Conservation (phyloP, 2,888 invertebrate species). For the Allophyes oxyacanthae region DNA sequence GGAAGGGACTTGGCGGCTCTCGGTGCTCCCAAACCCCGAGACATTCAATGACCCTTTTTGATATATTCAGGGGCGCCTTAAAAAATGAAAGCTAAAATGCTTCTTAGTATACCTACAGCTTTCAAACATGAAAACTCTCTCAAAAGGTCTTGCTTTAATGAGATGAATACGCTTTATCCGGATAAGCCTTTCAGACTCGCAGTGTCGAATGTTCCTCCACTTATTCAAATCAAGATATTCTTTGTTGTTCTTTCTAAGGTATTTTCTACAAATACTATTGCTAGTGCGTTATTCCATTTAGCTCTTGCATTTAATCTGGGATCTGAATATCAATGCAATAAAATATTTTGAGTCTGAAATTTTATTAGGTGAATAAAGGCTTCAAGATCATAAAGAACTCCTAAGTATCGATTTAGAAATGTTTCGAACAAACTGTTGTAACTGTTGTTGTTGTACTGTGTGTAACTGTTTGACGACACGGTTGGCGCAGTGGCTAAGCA, state of each 20-base stretch:
- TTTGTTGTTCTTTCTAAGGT: slow-evolving; percentile 24
- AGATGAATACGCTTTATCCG: slow-evolving; percentile 67
- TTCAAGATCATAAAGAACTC: no score
- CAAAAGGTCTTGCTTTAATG: slow-evolving; percentile 71
- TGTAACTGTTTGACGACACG: no score
- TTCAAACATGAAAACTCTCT: slow-evolving; percentile 69
- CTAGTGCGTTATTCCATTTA: background rate
- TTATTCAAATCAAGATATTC: slow-evolving; percentile 25
- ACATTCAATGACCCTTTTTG: slow-evolving; percentile 43
- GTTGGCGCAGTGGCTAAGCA: no score
- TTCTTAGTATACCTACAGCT: slow-evolving; percentile 49
- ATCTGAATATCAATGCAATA: no score
- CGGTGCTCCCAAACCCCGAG: slow-evolving; percentile 19
- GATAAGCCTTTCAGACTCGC: slow-evolving; percentile 63
- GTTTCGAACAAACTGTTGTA: no score
- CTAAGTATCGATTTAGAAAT: no score
- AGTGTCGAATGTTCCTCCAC: slow-evolving; percentile 50
- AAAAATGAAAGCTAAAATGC: slow-evolving; percentile 50
- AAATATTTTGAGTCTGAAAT: no score
- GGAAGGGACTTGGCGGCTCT: slow-evolving; percentile 38
- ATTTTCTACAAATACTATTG: slow-evolving; percentile 6
- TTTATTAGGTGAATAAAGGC: no score
- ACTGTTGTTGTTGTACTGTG: no score
- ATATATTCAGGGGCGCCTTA: slow-evolving; percentile 45
- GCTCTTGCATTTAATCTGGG: background rate